Evolutionary conservation across 2,797 vertebrate genomes (phyloP), one percentile per base, ranked within the genome.

Genomic region (Acrossocheilus wenchowensis): DNA sequence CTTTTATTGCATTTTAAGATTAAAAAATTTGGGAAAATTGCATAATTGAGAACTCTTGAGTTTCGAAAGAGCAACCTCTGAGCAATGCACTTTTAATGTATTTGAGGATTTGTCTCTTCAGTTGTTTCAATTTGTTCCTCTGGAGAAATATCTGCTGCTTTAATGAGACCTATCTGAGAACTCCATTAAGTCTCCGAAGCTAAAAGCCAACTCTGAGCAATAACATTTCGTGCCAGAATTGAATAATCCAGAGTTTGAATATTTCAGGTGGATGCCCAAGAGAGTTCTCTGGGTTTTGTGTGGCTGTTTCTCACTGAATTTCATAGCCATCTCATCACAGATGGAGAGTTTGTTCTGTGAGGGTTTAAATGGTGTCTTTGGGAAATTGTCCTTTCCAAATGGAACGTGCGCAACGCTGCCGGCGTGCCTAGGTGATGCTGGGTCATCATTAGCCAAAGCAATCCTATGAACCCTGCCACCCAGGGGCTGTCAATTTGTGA

Each of bases 311-410:
- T 57, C 10, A 2, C 45, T 41, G 14, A 57, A 26, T 75, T 45
- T 57, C 81, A 83, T 62, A 41, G 64, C 50, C 68, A 39, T 74
- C 82, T 50, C 66, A 45, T 60, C 84, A 72, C 77, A 85, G 84
- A 79, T 79, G 75, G 64, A 85, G 30, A 26, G 50, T 36, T 79
- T 69, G 84, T 79, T 60, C 39, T 34, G 10, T 34, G 66, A n/a
- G 26, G 48, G 26, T 87, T 84, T 74, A 72, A 80, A 79, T 73
- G 48, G 54, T 79, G 79, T 34, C 81, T 86, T 82, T 81, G 57
- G 68, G 73, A 78, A 83, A 83, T 66, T 45, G 60, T 81, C 62
- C 77, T 60, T 69, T 81, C 62, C 72, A 77, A 86, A 72, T 68
- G 62, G 26, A 83, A 45, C 12, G 23, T 79, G 30, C 26, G 45